Percentiles rank a stretch among this genome's conserved stretches.
Evolutionary conservation across 2,888 invertebrate genomes (phyloP).

Genomic region (Biston stratarius): DNA sequence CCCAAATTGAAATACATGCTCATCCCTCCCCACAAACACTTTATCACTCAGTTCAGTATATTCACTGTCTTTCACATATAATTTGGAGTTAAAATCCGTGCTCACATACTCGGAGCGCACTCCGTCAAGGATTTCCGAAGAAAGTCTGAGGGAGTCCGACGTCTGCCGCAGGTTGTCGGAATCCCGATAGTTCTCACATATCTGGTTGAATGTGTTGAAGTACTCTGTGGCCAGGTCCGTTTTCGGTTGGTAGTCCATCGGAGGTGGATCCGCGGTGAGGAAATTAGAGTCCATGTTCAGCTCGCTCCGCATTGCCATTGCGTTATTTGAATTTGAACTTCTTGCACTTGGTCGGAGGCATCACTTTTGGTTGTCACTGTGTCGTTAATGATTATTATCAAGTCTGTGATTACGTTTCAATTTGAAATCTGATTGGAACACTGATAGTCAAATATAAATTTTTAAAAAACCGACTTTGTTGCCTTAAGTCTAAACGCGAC

Average conservation of each 20-base stretch:
- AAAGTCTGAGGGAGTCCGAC: conserved; percentile 72
- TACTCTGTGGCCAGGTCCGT: conserved; percentile 76
- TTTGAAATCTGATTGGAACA: not conserved
- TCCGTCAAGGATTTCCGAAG: conserved; percentile 76
- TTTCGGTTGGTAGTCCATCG: conserved; percentile 73
- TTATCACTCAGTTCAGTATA: conserved; percentile 65
- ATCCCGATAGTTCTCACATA: conserved; percentile 78
- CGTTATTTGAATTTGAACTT: conserved; percentile 73
- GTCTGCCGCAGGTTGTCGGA: conserved; percentile 74
- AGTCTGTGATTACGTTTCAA: conserved; percentile 34
- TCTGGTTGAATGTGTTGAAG: conserved; percentile 81
- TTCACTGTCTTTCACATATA: conserved; percentile 51
- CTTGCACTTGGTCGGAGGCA: conserved; percentile 68
- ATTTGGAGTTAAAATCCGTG: conserved; percentile 55
- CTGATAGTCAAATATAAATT: too few relatives aligned
- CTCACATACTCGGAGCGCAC: conserved; percentile 64
- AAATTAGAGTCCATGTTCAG: conserved; percentile 77
- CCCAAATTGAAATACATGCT: conserved; percentile 83
- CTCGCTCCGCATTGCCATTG: conserved; percentile 73
- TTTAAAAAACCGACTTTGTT: too few relatives aligned
- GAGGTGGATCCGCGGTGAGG: conserved; percentile 87
- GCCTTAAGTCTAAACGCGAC: too few relatives aligned
- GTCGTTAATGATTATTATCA: not conserved
- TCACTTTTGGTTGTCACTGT: conserved; percentile 55
- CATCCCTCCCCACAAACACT: conserved; percentile 71